These are phyloP conservation scores for Upupa epops DNA, from an alignment of 2,113 vertebrate genomes.

Conservation along the genomic window DNA sequence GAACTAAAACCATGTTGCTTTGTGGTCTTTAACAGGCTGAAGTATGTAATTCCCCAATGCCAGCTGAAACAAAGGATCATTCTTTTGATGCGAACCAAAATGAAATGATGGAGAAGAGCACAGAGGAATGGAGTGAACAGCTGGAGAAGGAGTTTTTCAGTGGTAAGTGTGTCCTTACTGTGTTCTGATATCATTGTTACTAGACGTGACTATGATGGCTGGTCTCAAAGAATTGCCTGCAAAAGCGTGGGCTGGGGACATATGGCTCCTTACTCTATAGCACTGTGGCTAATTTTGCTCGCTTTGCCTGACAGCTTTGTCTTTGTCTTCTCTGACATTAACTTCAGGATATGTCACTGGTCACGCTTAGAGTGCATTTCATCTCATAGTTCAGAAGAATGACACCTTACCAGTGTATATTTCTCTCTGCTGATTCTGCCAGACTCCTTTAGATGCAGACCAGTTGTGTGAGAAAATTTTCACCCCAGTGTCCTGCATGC, in stretches of 20 bases:
- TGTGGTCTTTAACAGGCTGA: constrained; percentile 63
- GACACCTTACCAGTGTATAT: background rate
- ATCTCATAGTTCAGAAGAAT: background rate
- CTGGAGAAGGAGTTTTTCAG: constrained; percentile 76
- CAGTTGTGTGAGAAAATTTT: background rate
- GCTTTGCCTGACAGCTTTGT: background rate
- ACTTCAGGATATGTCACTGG: background rate
- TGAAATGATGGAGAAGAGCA: constrained; percentile 54
- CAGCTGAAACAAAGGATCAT: constrained; percentile 15
- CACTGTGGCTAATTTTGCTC: background rate
- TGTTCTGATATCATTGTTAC: background rate
- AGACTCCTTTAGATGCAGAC: background rate
- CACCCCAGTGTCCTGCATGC: background rate
- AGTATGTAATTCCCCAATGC: constrained; percentile 11
- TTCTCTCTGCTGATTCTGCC: background rate
- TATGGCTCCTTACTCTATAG: background rate
- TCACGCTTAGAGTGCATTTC: background rate
- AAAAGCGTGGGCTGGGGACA: background rate
- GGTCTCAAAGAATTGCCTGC: background rate
- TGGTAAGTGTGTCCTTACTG: constrained; percentile 63
- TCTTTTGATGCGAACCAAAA: constrained; percentile 45
- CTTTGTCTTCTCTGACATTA: accelerated
- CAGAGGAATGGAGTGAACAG: constrained; percentile 61
- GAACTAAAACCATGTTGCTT: background rate
- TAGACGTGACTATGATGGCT: background rate